phyloP scores from a whole-genome alignment of 1,140 invertebrate genomes.

The Drosophila sechellia region DNA sequence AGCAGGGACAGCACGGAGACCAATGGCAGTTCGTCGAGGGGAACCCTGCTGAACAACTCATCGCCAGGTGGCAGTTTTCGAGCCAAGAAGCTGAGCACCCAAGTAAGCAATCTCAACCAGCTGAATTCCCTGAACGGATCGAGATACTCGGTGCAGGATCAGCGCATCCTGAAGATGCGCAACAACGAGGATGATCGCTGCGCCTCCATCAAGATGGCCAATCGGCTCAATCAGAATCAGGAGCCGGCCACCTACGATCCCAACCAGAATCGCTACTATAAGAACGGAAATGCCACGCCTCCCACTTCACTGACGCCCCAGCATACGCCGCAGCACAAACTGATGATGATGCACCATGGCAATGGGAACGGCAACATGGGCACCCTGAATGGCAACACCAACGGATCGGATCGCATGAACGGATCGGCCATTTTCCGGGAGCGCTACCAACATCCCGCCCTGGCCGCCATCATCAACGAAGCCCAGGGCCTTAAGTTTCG shows the following conservation, averaged over 20 bases:
- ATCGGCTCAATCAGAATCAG: conserved; percentile 74
- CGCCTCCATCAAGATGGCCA: conserved; percentile 75
- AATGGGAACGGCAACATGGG: conserved; percentile 65
- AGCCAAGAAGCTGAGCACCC: conserved; percentile 69
- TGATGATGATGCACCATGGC: conserved; percentile 50
- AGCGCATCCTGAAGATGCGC: conserved; percentile 82
- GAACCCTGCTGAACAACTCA: conserved; percentile 75
- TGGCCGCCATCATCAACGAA: conserved; percentile 83
- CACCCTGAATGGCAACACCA: conserved; percentile 66
- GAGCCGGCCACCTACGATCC: conserved; percentile 72
- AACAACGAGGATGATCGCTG: conserved; percentile 81
- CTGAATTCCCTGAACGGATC: conserved; percentile 75
- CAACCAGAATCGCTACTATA: conserved; percentile 83
- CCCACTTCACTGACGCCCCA: conserved; percentile 74
- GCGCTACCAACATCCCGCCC: conserved; percentile 80
- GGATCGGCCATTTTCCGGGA: conserved; percentile 79
- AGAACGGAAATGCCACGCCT: conserved; percentile 76
- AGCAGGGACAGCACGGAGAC: conserved; percentile 80
- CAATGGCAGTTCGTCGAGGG: conserved; percentile 76
- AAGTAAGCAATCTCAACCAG: conserved; percentile 78
- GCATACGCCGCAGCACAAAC: conserved; percentile 75
- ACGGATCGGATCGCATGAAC: conserved; percentile 54
- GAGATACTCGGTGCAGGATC: conserved; percentile 78
- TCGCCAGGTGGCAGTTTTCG: conserved; percentile 81
- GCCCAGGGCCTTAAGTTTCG: conserved; percentile 80